A percentile compares a stretch with the other conserved stretches of the same genome.
These are phyloP conservation scores for Griposia aprilina DNA, from an alignment of 2,888 invertebrate species.

Conservation along the genomic window DNA sequence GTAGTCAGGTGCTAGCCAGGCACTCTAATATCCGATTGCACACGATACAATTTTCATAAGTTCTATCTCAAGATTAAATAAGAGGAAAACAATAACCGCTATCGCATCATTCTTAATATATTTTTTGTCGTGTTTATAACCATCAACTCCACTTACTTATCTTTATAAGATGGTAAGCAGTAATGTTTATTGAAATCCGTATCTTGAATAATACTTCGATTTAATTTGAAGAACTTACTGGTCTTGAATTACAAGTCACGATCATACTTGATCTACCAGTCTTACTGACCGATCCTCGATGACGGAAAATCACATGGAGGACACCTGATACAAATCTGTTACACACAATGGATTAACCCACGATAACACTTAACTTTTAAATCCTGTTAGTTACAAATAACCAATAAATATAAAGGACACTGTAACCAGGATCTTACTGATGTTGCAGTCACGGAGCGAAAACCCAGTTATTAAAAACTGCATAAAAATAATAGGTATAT, in stretches of 20 bases:
- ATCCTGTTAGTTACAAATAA: slow-evolving; percentile 32
- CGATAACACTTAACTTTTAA: slow-evolving; percentile 44
- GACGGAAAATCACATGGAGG: slow-evolving; percentile 21
- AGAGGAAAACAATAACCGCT: background rate
- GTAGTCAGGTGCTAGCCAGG: background rate
- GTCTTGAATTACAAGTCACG: background rate
- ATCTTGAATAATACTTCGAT: background rate
- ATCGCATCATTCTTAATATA: background rate
- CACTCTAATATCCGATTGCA: background rate
- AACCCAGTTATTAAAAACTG: slow-evolving; percentile 31
- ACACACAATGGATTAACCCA: slow-evolving; percentile 46
- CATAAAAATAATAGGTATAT: slow-evolving; percentile 18
- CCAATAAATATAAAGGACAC: slow-evolving; percentile 52
- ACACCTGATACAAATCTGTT: slow-evolving; percentile 24
- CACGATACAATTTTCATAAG: background rate
- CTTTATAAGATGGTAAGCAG: background rate
- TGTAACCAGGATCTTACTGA: slow-evolving; percentile 52
- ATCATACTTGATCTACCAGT: background rate
- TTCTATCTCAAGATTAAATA: background rate
- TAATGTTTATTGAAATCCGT: background rate
- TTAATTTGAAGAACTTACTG: background rate
- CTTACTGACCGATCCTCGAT: background rate
- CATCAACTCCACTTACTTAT: background rate
- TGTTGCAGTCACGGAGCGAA: slow-evolving; percentile 55
- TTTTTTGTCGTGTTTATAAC: background rate